These are phyloP conservation scores for Formica exsecta DNA, from an alignment of 1,140 invertebrate species.

Conservation along the genomic window DNA sequence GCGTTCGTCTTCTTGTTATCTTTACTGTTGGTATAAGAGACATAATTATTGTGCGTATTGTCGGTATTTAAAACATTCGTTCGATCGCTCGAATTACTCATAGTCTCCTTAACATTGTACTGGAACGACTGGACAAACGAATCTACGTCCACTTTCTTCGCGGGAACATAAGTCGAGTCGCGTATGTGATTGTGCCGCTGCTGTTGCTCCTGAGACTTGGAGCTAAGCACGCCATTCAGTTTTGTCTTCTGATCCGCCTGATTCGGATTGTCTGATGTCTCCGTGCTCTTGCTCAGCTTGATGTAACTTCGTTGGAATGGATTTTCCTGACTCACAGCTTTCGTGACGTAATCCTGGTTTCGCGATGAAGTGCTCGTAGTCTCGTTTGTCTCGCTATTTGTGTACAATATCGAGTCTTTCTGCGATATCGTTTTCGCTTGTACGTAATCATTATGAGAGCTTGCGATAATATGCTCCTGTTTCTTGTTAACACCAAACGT, in stretches of 20 bases:
- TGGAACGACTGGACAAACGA: conserved; percentile 77
- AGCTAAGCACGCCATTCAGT: conserved; percentile 52
- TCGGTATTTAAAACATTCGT: conserved; percentile 59
- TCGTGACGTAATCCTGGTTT: conserved; percentile 62
- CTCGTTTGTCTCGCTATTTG: conserved; percentile 1
- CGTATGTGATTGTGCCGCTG: conserved; percentile 68
- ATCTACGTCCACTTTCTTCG: conserved; percentile 78
- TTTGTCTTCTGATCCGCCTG: conserved; percentile 62
- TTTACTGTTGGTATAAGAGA: conserved; percentile 69
- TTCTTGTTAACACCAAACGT: conserved; percentile 64
- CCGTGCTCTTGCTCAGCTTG: conserved; percentile 63
- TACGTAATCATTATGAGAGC: conserved; percentile 63
- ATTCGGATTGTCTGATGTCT: conserved; percentile 23
- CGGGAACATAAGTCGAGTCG: conserved; percentile 70
- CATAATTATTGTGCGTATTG: conserved; percentile 68
- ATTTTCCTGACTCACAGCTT: conserved; percentile 38
- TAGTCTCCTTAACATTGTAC: conserved; percentile 69
- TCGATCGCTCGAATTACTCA: conserved; percentile 44
- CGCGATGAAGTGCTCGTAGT: conserved; percentile 11
- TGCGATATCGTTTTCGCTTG: conserved; percentile 63
- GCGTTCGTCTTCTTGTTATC: conserved; percentile 72
- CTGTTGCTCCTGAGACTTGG: conserved; percentile 65
- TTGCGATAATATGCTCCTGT: conserved; percentile 65
- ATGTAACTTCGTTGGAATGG: conserved; percentile 65
- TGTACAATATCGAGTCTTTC: conserved; percentile 62